Percentiles rank a stretch among this genome's conserved stretches.
These are phyloP conservation scores for Drosophila lini DNA, from an alignment of 1,140 invertebrate species.

Conservation along the genomic window DNA sequence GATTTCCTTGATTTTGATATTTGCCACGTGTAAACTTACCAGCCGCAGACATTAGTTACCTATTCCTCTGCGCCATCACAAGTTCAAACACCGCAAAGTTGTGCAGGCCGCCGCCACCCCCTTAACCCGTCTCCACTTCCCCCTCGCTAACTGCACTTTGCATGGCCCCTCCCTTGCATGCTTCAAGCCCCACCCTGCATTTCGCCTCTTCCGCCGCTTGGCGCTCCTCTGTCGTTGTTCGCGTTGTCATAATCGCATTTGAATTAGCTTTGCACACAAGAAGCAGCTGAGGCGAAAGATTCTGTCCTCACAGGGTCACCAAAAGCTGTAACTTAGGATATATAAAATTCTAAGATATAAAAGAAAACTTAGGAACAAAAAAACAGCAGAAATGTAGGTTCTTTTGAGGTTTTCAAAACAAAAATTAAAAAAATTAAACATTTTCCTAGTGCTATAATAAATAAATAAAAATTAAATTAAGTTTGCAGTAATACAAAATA, in stretches of 20 bases:
- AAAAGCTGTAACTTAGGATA: not conserved
- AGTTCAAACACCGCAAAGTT: constrained; percentile 80
- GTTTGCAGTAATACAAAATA: too few species aligned
- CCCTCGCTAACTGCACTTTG: constrained; percentile 14
- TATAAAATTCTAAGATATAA: not conserved
- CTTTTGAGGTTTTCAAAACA: not conserved
- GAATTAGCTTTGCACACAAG: constrained; percentile 79
- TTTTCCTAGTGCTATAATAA: too few species aligned
- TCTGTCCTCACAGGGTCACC: constrained; percentile 53
- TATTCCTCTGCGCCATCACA: constrained; percentile 61
- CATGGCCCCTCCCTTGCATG: constrained; percentile 14
- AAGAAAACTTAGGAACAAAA: not conserved
- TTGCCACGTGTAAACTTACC: constrained; percentile 46
- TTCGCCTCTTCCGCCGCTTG: constrained; percentile 4
- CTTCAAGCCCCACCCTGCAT: not conserved
- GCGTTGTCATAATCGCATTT: constrained; percentile 82
- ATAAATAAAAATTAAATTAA: too few species aligned
- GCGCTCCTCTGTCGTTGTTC: constrained; percentile 53
- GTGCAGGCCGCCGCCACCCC: constrained; percentile 30
- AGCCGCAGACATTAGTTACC: constrained; percentile 52
- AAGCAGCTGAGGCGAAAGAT: constrained; percentile 31
- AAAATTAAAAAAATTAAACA: too few species aligned
- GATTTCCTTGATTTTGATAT: not conserved
- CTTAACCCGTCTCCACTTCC: not conserved
- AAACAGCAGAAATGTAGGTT: not conserved